A percentile compares a stretch with the other conserved stretches of the same genome.
These are phyloP conservation scores for Operophtera brumata DNA, from an alignment of 2,888 invertebrate genomes.

Conservation along the genomic window DNA sequence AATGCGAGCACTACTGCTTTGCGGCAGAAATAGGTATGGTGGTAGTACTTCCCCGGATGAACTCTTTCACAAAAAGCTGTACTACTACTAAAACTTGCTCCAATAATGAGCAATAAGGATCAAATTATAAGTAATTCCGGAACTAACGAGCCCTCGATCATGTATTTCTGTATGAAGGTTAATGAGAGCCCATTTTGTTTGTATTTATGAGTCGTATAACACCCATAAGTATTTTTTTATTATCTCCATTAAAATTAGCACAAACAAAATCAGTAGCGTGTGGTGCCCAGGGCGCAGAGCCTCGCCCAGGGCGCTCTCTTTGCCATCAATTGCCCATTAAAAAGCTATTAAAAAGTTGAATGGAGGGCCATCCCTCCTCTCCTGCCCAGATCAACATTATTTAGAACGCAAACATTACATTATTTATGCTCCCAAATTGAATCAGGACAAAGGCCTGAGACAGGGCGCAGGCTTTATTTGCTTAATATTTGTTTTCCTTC, in stretches of 20 bases:
- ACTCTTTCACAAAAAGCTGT: too few relatives aligned
- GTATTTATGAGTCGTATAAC: conserved; percentile 9
- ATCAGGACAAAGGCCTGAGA: not conserved
- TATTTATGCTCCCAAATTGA: not conserved
- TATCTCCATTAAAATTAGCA: conserved; percentile 17
- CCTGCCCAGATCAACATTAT: conserved; percentile 3
- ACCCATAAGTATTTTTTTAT: conserved; percentile 17
- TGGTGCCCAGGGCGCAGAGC: too few relatives aligned
- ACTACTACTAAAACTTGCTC: too few relatives aligned
- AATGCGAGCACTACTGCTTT: too few relatives aligned
- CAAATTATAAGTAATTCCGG: too few relatives aligned
- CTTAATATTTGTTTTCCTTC: not conserved
- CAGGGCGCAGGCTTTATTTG: not conserved
- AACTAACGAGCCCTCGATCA: not conserved
- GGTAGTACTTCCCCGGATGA: too few relatives aligned
- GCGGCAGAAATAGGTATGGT: too few relatives aligned
- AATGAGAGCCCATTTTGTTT: conserved; percentile 10
- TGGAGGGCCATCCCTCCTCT: not conserved
- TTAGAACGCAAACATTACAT: not conserved
- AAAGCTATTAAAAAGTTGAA: not conserved
- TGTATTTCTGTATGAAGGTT: not conserved
- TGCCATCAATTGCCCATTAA: conserved; percentile 7
- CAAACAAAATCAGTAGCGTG: conserved; percentile 7
- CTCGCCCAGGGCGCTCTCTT: not conserved
- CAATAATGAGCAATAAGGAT: too few relatives aligned